These are phyloP conservation scores for Pseudorhiza aurosa DNA, from an alignment of 30 jellyfish, hydroid and myxozoan species.

Conservation along the genomic window DNA sequence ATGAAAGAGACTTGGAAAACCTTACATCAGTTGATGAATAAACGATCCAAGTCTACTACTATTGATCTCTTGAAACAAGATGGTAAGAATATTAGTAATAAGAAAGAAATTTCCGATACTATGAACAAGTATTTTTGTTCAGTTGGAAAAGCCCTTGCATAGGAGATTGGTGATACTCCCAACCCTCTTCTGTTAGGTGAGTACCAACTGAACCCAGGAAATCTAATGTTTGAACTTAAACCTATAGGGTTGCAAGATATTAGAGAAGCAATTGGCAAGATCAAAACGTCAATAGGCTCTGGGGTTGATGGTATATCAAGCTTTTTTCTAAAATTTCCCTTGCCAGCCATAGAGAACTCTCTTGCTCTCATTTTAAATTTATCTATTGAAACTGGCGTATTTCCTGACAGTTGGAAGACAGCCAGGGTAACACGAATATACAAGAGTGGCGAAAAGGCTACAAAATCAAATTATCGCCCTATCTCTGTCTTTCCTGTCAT, in stretches of 20 bases:
- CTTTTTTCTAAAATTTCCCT: slow-evolving; percentile 27
- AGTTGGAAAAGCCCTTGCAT: slow-evolving; percentile 15
- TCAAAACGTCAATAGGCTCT: background rate
- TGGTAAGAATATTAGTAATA: background rate
- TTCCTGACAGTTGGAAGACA: too few species aligned
- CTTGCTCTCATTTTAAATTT: too few species aligned
- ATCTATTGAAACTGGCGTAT: too few species aligned
- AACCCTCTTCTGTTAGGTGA: slow-evolving; percentile 40
- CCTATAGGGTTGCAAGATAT: background rate
- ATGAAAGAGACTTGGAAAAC: slow-evolving; percentile 28
- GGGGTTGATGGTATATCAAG: slow-evolving; percentile 18
- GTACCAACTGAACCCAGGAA: slow-evolving; percentile 6
- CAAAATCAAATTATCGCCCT: too few species aligned
- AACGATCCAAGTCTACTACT: slow-evolving; percentile 22
- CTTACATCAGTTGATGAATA: background rate
- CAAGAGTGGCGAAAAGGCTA: too few species aligned
- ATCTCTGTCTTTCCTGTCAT: too few species aligned
- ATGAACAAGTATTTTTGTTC: slow-evolving; percentile 6
- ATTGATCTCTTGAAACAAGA: background rate
- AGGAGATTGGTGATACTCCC: slow-evolving; percentile 4
- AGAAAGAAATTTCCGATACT: slow-evolving; percentile 9
- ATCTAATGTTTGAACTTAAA: background rate
- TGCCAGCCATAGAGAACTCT: slow-evolving; percentile 9
- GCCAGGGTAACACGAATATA: too few species aligned
- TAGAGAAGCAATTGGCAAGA: slow-evolving; percentile 7